These are phyloP conservation scores for Hippocampus guttulatus DNA, from an alignment of 2,113 vertebrate species.

Conservation along the genomic window DNA sequence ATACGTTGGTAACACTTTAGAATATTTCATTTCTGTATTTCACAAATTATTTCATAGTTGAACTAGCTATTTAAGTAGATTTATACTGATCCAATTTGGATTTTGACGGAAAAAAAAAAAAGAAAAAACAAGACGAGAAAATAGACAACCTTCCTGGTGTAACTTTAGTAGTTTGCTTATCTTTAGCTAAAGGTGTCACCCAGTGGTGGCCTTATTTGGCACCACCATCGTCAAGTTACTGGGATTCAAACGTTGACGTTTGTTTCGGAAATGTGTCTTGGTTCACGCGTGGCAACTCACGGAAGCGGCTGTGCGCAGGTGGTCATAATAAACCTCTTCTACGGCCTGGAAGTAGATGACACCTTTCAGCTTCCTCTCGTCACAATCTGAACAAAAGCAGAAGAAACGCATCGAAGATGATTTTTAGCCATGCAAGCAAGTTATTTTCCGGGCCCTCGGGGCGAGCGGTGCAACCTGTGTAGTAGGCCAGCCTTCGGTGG, in stretches of 20 bases:
- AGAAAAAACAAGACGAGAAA: background rate
- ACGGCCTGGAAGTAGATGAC: conserved; percentile 98
- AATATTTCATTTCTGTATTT: too few relatives aligned
- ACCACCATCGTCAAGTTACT: too few relatives aligned
- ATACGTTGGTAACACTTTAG: too few relatives aligned
- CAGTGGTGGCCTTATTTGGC: background rate
- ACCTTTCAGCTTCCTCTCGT: conserved; percentile 92
- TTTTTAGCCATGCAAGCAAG: background rate
- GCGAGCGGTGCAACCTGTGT: conserved; percentile 66
- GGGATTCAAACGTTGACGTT: too few relatives aligned
- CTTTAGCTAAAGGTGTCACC: background rate
- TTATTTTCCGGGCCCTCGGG: too few relatives aligned
- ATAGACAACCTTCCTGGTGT: background rate
- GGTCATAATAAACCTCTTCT: conserved; percentile 95
- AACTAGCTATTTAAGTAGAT: too few relatives aligned
- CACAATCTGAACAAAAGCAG: conserved; percentile 77
- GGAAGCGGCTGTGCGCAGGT: conserved; percentile 86
- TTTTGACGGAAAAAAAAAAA: too few relatives aligned
- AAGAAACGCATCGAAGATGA: background rate
- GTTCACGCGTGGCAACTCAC: conserved; percentile 58
- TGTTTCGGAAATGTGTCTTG: background rate
- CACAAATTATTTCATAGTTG: too few relatives aligned
- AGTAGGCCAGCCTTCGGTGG: conserved; percentile 81
- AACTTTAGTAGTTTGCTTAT: background rate
- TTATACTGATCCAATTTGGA: too few relatives aligned